Conservation (phyloP, 2,888 invertebrate genomes). For the Metacarcinus magister region DNA sequence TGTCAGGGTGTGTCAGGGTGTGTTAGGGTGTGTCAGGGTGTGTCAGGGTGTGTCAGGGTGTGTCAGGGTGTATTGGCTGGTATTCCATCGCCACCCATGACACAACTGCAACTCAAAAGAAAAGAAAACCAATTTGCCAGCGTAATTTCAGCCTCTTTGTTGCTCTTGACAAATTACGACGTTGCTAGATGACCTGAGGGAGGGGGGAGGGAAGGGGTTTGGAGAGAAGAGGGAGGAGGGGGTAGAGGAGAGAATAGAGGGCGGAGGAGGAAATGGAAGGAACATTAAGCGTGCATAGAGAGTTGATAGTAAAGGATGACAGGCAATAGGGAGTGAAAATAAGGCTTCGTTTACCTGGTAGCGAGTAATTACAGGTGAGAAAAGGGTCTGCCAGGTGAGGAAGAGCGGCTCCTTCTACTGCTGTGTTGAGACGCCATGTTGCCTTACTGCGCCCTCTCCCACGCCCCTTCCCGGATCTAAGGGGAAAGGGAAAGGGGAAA, state of each 20-base stretch:
- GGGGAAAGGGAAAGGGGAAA: background rate
- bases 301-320: background rate
- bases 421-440: no score
- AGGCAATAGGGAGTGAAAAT: background rate
- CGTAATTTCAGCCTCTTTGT: conserved; percentile 60
- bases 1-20: no score
- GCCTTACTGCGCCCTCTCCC: background rate
- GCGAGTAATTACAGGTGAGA: background rate
- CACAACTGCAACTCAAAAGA: background rate
- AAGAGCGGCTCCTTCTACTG: background rate
- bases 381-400: background rate
- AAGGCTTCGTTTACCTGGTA: background rate
- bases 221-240: no score
- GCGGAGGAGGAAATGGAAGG: conserved; percentile 11
- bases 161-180: conserved; percentile 66
- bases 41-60: background rate
- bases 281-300: background rate
- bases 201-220: background rate
- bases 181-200: conserved; percentile 52
- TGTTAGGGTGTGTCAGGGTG: no score
- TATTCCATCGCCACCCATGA: background rate
- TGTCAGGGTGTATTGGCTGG: background rate
- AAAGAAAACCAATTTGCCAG: conserved; percentile 58
- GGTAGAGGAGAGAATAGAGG: background rate
- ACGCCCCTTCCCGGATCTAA: background rate